Conservation (phyloP, 2,888 invertebrate genomes). For the Cepaea hortensis region DNA sequence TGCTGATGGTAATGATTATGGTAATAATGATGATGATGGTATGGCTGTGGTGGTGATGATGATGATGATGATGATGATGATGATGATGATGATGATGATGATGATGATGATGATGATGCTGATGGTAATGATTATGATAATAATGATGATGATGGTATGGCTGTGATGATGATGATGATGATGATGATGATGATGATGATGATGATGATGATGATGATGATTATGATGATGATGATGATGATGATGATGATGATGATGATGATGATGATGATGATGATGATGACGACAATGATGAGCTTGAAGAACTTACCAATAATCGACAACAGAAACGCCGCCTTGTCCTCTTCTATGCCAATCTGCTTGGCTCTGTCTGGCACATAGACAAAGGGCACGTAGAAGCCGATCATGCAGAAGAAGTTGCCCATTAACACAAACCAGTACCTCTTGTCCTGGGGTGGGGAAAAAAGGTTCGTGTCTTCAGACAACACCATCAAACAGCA, state of each 20-base stretch:
- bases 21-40: neutral
- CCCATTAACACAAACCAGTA: slow-evolving; percentile 94
- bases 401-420: slow-evolving; percentile 80
- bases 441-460: slow-evolving; percentile 83
- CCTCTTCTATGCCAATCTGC: slow-evolving; percentile 64
- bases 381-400: slow-evolving; percentile 74
- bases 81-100: slow-evolving; percentile 22
- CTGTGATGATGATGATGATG: neutral
- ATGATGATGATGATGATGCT: neutral
- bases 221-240: neutral
- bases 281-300: too few relatives aligned
- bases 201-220: neutral
- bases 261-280: slow-evolving; percentile 15
- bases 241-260: slow-evolving; percentile 28
- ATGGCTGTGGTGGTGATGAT: neutral
- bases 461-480: too few relatives aligned
- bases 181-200: neutral
- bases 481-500: too few relatives aligned
- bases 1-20: neutral
- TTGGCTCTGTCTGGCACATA: slow-evolving; percentile 68
- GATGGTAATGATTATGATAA: neutral
- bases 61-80: slow-evolving; percentile 21
- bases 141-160: neutral
- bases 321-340: slow-evolving; percentile 77
- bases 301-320: slow-evolving; percentile 74